Base-by-base conservation (phyloP, 92 coral and sea anemone species). In the Montipora capitata region DNA sequence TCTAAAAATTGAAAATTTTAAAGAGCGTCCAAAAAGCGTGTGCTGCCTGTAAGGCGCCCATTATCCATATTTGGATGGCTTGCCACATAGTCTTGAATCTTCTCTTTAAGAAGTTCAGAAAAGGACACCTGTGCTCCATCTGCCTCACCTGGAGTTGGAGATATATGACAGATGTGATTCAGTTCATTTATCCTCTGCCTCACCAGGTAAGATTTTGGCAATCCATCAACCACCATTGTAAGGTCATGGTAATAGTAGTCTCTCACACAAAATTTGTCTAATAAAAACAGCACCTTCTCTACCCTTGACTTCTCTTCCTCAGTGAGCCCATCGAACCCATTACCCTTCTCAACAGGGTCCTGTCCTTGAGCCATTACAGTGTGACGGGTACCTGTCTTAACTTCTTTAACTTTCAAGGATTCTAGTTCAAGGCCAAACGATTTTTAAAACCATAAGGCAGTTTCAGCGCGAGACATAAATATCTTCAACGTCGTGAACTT, bases 171-270 rank as follows among this genome's bases (percentile, higher is more conserved):
- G 17, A 85, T 68, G 42, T 80, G 49, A 90, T 94, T 94, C 64
- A 91, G 88, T 64, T 91, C 88, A 59, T 88, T 86, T 42, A 86
- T 58, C 66, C 94, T 87, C 39, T 94, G 96, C 65, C 77, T 94
- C 7, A 94, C 78, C 79, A 75, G 81, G 77, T 85, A 75, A 1
- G 88, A 86, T 63, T 67, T 90, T 42, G 94, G 92, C 74, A 27
- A 27, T 27, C 83, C 89, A 62, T 85, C 76, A 61, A 62, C 18
- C 10, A 51, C 57, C 63, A 75, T 74, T 44, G 89, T 62, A 65
- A 85, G 59, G 14, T 85, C 83, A 76, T 85, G 89, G 12, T 75
- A 85, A 12, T 76, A 76, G 68, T 41, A 20, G 57, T 70, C 79
- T 3, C 85, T 85, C 49, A 87, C 85, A 79, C 85, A 78, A 66